These are phyloP conservation scores for Hyles lineata DNA, from an alignment of 2,888 invertebrate genomes.

Conservation along the genomic window DNA sequence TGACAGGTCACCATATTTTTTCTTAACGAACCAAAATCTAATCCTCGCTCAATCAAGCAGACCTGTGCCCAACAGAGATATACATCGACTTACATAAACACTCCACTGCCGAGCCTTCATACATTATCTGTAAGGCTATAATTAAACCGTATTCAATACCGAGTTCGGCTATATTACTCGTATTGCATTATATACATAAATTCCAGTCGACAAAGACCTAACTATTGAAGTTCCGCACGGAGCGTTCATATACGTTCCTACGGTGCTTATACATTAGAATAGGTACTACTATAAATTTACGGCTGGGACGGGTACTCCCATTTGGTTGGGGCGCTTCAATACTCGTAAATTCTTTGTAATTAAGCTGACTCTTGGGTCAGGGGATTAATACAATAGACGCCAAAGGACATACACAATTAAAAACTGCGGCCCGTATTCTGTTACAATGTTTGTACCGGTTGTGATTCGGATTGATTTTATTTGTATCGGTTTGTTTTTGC, in stretches of 20 bases:
- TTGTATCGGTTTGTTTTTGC: background rate
- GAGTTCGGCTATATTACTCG: background rate
- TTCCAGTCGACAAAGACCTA: conserved; percentile 15
- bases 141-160: background rate
- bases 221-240: background rate
- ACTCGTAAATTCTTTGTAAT: conserved; percentile 53
- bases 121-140: background rate
- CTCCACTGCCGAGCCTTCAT: too few relatives aligned
- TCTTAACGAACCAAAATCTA: too few relatives aligned
- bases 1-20: too few relatives aligned
- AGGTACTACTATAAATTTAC: conserved; percentile 35
- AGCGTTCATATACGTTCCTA: background rate
- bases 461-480: background rate
- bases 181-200: background rate
- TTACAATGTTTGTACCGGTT: background rate
- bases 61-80: too few relatives aligned
- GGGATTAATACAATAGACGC: conserved; percentile 42
- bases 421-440: background rate
- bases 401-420: conserved; percentile 32
- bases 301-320: conserved; percentile 39
- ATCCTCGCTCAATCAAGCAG: too few relatives aligned
- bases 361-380: conserved; percentile 46
- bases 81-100: too few relatives aligned
- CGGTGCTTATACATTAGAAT: conserved; percentile 21
- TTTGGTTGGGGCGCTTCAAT: conserved; percentile 45